phyloP scores from a whole-genome alignment of 2,113 vertebrate genomes.

The Ptychochromis oligacanthus region DNA sequence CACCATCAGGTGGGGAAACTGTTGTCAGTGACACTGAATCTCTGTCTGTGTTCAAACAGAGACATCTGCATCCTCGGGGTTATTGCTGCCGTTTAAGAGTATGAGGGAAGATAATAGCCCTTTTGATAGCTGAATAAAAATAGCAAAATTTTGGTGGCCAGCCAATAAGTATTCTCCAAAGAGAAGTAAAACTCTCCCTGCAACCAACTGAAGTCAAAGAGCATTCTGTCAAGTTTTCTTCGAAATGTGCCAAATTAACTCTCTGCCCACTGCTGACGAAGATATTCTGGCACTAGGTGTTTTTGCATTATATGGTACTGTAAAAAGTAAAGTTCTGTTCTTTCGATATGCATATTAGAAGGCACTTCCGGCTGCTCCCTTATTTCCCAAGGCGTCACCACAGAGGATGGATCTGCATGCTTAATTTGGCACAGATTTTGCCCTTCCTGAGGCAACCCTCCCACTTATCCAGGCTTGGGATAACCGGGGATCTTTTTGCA shows the following conservation, averaged over 20 bases:
- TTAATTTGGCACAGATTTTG: background rate
- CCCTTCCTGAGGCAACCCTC: background rate
- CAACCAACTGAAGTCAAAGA: conserved; percentile 13
- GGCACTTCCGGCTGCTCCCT: background rate
- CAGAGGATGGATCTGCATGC: background rate
- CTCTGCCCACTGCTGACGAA: background rate
- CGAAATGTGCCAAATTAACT: background rate
- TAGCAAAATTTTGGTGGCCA: conserved; percentile 40
- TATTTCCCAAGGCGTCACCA: background rate
- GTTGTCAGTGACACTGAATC: conserved; percentile 32
- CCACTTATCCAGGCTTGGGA: background rate
- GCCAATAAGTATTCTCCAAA: conserved; percentile 29
- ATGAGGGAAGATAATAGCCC: conserved; percentile 15
- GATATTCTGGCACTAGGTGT: background rate
- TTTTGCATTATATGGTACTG: background rate
- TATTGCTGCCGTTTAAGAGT: conserved; percentile 26
- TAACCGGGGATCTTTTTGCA: background rate
- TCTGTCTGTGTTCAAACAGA: conserved; percentile 26
- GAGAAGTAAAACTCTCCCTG: conserved; percentile 14
- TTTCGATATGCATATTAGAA: background rate
- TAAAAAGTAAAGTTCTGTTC: background rate
- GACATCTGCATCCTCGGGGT: background rate
- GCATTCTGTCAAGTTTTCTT: background rate
- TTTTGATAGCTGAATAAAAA: conserved; percentile 41
- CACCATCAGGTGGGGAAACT: conserved; percentile 44